Base-by-base conservation (phyloP, 1,140 invertebrate species). In the Drosophila eugracilis region DNA sequence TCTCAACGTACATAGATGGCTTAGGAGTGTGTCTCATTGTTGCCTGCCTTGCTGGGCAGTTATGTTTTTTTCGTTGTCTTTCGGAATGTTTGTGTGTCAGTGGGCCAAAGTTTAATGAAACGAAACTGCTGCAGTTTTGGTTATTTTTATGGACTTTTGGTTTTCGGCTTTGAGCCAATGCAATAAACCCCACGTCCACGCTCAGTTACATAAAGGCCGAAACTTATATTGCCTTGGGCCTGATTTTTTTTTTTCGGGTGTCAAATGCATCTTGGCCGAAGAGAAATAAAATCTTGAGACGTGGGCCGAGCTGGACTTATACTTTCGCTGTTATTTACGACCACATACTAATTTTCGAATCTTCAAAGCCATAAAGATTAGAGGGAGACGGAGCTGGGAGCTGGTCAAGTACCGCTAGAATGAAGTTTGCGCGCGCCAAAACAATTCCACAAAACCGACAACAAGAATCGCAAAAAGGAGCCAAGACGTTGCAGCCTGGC, bases 271-370 rank as follows among this genome's bases (percentile, higher is more conserved):
- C 48, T 22, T 22, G 32, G 42, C 39, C 22, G 22, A 15, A 22
- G 41, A 44, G 41, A 48, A 65, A 62, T 65, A 53, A 55, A 74
- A 74, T 39, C 24, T 57, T 26, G 32, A 32, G 17, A 75, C 60
- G 70, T 74, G 70, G 69, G 70, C 54, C 49, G 69, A 28, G 24
- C 36, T 17, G 41, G 48, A 36, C 55, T 45, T 53, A 77, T 83
- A 83, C 79, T 83, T 83, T 83, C 70, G 75, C 75, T 83, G 62
- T 70, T 81, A 80, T 81, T 81, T 80, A 80, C 59, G 78, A 67
- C 54, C 55, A 49, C 55, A 67, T 73, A 80, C 72, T 80, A 72
- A 79, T 80, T 75, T 70, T 71, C 34, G 63, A 75, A 80, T 75
- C 58, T 79, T 47, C 14, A 28, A 12, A 36, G 71, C 60, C 50